A percentile compares a stretch with the other conserved stretches of the same genome.
phyloP scores from a whole-genome alignment of 1,140 invertebrate genomes.

The Ladona fulva region DNA sequence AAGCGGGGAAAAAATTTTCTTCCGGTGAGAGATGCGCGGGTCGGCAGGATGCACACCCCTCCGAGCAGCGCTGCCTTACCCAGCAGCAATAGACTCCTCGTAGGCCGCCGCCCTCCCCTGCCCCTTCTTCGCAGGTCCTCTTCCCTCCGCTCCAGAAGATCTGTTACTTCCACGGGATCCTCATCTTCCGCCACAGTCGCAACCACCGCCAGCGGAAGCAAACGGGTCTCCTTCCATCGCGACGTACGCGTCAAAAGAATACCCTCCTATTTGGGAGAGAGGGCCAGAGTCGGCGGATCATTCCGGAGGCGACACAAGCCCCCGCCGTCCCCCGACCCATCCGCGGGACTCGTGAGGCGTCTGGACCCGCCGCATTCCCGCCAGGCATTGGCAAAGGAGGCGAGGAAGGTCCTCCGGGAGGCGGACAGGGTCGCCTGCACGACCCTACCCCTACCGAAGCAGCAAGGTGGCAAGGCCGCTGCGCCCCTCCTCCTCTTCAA shows the following conservation, averaged over 20 bases:
- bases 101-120: background rate
- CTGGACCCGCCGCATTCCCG: constrained; percentile 41
- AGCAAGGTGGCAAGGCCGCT: background rate
- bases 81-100: background rate
- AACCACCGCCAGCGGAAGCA: background rate
- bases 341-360: constrained; percentile 51
- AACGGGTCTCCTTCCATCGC: constrained; percentile 73
- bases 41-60: background rate
- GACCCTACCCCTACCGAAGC: constrained; percentile 23
- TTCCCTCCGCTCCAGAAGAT: background rate
- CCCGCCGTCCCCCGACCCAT: constrained; percentile 44
- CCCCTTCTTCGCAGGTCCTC: background rate
- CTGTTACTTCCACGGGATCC: background rate
- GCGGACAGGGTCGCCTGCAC: constrained; percentile 52
- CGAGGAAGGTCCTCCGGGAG: constrained; percentile 55
- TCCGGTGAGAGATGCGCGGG: background rate
- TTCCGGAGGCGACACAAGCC: constrained; percentile 37
- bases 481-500: background rate
- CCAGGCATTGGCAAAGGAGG: constrained; percentile 57
- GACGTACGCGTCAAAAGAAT: constrained; percentile 82
- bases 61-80: background rate
- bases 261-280: constrained; percentile 30
- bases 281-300: constrained; percentile 35
- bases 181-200: background rate
- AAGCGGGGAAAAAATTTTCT: background rate